Base-by-base conservation (phyloP, 1,140 invertebrate genomes). In the Triops cancriformis region DNA sequence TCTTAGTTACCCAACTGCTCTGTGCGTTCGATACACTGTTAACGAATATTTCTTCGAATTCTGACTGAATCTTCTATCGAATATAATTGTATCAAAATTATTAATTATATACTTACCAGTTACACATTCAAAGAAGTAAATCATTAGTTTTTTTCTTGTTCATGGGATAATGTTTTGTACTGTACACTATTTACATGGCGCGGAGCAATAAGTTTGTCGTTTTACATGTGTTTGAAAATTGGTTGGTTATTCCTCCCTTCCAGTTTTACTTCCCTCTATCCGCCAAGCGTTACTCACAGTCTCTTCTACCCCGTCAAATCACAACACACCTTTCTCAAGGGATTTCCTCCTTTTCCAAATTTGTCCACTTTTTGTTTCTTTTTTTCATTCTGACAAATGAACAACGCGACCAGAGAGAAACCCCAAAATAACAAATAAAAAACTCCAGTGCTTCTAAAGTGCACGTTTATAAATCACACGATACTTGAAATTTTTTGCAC, bases 111-210 rank as follows among this genome's bases (percentile, higher is more conserved):
- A n/a, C n/a, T n/a, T n/a, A n/a, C n/a, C n/a, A n/a, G n/a, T n/a
- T n/a, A n/a, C n/a, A n/a, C n/a, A n/a, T n/a, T n/a, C n/a, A n/a
- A n/a, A n/a, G n/a, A n/a, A n/a, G n/a, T n/a, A n/a, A n/a, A n/a
- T n/a, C n/a, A n/a, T n/a, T n/a, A n/a, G n/a, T 37, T 37, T 37
- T 37, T 37, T 37, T 37, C 31, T 37, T 2, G 2, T 37, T 37
- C 2, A 37, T 12, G 51, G 51, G 9, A 64, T 64, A 64, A 12
- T 64, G 14, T 18, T 64, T 45, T 64, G 51, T 64, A 64, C 51
- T 64, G 51, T 64, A 64, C 51, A 64, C 51, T 64, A 64, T 64
- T 64, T 64, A 64, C 51, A 64, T 64, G 51, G 51, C 51, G 23
- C 18, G 51, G 51, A 23, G 51, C 51, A 18, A 64, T 64, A 18